Percentiles rank a stretch among this genome's conserved stretches.
These are phyloP conservation scores for Rhaphigaster nebulosa DNA, from an alignment of 2,888 invertebrate species.

Conservation along the genomic window DNA sequence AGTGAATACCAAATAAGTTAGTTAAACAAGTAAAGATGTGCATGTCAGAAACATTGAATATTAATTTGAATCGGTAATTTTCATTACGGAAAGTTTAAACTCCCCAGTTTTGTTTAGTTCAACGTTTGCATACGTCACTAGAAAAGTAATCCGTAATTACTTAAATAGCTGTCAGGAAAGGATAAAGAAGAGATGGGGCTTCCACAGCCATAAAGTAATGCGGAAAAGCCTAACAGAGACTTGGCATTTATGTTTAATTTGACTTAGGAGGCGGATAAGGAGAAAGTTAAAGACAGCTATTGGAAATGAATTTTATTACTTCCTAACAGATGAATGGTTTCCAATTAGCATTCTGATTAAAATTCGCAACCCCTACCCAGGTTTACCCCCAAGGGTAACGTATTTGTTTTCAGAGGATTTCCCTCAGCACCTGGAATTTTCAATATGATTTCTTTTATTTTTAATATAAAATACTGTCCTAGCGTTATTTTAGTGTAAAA, in stretches of 20 bases:
- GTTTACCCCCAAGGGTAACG: neutral
- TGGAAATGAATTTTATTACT: constrained; percentile 22
- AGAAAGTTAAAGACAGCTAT: constrained; percentile 38
- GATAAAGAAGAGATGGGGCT: neutral
- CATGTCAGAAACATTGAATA: no score
- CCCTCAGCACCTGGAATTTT: neutral
- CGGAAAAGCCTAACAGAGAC: neutral
- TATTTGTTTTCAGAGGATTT: neutral
- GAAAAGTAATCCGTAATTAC: no score
- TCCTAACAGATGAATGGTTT: neutral
- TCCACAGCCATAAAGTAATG: neutral
- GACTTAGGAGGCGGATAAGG: neutral
- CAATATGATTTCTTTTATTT: neutral
- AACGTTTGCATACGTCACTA: no score
- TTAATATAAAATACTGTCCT: neutral
- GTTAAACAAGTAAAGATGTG: no score
- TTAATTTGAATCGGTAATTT: no score
- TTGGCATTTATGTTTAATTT: constrained; percentile 16
- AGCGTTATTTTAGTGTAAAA: no score
- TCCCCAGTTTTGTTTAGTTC: no score
- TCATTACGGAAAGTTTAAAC: no score
- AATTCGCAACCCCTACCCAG: neutral
- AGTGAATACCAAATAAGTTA: no score
- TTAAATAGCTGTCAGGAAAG: neutral
- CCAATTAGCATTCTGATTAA: constrained; percentile 23